Evolutionary conservation across 2,888 invertebrate genomes (phyloP).

Genomic region (Plebejus melissa): DNA sequence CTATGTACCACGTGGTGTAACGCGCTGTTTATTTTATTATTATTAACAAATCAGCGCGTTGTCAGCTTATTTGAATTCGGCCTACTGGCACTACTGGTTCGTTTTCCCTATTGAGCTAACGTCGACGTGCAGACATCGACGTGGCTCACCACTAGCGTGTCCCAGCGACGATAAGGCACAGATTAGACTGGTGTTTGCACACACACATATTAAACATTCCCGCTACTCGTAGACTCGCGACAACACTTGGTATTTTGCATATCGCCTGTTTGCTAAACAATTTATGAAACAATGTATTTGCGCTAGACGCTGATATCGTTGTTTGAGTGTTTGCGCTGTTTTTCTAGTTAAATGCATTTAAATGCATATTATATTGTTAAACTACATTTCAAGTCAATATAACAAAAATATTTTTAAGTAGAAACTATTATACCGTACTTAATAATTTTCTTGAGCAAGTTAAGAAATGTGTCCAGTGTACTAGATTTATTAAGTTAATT

Average conservation of each 20-base stretch:
- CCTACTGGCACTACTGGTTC: too few species aligned
- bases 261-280: conserved; percentile 65
- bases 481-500: neutral
- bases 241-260: conserved; percentile 66
- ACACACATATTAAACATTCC: conserved; percentile 71
- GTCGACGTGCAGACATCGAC: conserved; percentile 35
- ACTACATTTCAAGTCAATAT: neutral
- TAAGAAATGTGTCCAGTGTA: neutral
- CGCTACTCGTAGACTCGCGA: conserved; percentile 57
- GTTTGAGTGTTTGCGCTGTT: conserved; percentile 34
- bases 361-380: neutral
- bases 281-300: too few species aligned
- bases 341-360: conserved; percentile 26
- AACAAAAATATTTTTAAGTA: neutral
- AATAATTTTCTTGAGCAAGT: neutral
- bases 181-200: conserved; percentile 74
- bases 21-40: too few species aligned
- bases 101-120: neutral
- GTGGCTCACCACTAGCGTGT: conserved; percentile 40
- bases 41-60: too few species aligned
- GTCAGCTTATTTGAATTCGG: too few species aligned
- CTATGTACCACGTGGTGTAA: too few species aligned
- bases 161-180: conserved; percentile 63
- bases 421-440: neutral
- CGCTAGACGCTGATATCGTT: conserved; percentile 40